These are phyloP conservation scores for Campylorhamphus procurvoides DNA, from an alignment of 2,113 vertebrate species.

Conservation along the genomic window DNA sequence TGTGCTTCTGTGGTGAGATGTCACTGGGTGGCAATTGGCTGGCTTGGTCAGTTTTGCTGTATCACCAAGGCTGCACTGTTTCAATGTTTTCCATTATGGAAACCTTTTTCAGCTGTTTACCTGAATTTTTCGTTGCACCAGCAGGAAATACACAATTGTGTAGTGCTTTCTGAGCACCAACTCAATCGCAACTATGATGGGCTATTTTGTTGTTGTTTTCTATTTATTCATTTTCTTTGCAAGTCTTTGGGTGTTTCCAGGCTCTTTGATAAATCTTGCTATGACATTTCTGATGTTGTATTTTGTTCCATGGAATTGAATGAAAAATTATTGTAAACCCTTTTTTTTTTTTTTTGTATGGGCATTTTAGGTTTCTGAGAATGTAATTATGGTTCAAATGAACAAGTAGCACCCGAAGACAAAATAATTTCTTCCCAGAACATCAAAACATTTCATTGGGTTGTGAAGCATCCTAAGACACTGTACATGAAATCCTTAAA, in stretches of 20 bases:
- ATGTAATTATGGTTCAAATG: neutral
- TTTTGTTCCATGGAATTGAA: neutral
- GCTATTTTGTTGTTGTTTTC: neutral
- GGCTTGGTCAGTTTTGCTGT: neutral
- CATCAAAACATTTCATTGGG: neutral
- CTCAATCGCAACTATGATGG: neutral
- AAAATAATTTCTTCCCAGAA: neutral
- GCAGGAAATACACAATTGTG: neutral
- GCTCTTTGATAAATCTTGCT: neutral
- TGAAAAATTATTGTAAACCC: neutral
- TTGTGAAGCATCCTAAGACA: neutral
- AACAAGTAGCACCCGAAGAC: neutral
- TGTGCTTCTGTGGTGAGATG: neutral
- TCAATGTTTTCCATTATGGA: neutral
- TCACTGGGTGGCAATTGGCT: neutral
- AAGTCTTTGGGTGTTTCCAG: neutral
- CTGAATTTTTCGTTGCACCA: neutral
- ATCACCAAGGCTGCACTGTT: neutral
- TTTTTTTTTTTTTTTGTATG: too few species aligned
- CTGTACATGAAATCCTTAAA: neutral
- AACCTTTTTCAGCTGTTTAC: rapidly evolving
- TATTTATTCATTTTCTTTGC: neutral
- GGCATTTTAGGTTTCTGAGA: neutral
- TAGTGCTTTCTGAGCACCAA: neutral
- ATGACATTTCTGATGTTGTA: neutral